These are phyloP conservation scores for Aphrocallistes beatrix DNA, from an alignment of 37 sponge, comb jelly and placozoan genomes.

Conservation along the genomic window DNA sequence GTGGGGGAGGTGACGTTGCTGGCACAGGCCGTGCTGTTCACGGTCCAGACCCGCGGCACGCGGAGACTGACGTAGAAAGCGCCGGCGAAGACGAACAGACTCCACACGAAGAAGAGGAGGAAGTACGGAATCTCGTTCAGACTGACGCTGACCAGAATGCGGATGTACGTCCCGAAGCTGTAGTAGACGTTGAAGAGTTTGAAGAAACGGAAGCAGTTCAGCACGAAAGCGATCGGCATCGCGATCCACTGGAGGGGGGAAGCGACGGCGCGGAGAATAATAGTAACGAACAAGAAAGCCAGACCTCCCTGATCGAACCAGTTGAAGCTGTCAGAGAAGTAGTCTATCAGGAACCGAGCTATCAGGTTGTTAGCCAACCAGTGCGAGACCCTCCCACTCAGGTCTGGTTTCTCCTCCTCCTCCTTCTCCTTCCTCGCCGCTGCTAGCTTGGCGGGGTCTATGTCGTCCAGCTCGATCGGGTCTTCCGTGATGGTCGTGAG, in stretches of 20 bases:
- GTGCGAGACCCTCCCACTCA: background rate
- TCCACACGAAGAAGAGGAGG: background rate
- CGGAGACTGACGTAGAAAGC: background rate
- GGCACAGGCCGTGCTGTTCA: no score
- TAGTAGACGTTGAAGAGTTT: constrained; percentile 3
- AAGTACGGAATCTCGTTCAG: background rate
- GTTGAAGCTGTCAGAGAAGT: constrained; percentile 4
- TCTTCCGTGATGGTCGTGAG: no score
- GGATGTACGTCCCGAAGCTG: background rate
- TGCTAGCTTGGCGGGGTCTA: no score
- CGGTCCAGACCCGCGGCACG: background rate
- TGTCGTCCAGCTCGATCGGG: no score
- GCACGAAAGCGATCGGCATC: background rate
- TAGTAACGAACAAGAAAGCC: background rate
- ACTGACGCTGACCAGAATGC: background rate
- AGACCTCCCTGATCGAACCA: constrained; percentile 9
- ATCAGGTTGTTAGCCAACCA: background rate
- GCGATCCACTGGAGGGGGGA: background rate
- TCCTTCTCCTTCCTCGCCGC: no score
- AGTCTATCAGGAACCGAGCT: background rate
- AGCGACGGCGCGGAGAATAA: background rate
- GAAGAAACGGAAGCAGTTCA: background rate
- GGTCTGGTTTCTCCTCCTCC: no score
- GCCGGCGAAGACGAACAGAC: background rate
- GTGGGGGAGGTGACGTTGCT: background rate